Percentiles rank a stretch among this genome's conserved stretches.
Conservation (phyloP, 2,113 vertebrate species). For the Chascanopsetta lugubris region DNA sequence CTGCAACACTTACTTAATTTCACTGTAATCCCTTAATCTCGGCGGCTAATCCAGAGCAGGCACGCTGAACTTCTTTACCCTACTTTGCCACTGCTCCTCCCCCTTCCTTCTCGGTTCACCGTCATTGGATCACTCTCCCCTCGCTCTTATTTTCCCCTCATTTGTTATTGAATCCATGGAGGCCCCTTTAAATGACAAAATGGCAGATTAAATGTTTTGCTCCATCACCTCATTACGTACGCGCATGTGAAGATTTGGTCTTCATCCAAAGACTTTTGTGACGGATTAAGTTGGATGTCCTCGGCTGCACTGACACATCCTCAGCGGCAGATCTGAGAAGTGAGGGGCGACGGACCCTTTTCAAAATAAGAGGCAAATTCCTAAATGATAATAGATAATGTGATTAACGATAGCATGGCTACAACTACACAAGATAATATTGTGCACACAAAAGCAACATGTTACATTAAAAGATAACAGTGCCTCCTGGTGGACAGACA, state of each 20-base stretch:
- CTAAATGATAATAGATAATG: conserved; percentile 24
- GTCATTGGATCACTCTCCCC: conserved; percentile 1
- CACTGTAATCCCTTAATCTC: conserved; percentile 82
- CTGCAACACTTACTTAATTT: conserved; percentile 64
- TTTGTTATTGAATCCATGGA: conserved; percentile 6
- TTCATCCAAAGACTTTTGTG: conserved; percentile 72
- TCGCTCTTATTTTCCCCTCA: background rate
- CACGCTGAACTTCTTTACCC: conserved; percentile 70
- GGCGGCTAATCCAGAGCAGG: conserved; percentile 75
- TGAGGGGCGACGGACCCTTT: no score
- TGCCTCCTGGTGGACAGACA: conserved; percentile 80
- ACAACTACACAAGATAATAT: conserved; percentile 21
- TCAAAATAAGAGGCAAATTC: conserved; percentile 38
- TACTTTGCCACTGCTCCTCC: conserved; percentile 56
- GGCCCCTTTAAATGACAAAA: conserved; percentile 2
- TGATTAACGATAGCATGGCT: background rate
- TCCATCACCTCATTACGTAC: conserved; percentile 13
- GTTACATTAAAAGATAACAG: conserved; percentile 64
- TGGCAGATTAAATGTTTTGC: conserved; percentile 5
- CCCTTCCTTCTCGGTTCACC: conserved; percentile 32
- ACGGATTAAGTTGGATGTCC: conserved; percentile 28
- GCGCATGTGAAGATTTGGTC: conserved; percentile 41
- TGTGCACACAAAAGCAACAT: conserved; percentile 57
- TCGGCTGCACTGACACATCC: conserved; percentile 26
- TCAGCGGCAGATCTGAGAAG: conserved; percentile 27